Base-by-base conservation (phyloP, 1,140 invertebrate genomes). In the Drosophila orena region DNA sequence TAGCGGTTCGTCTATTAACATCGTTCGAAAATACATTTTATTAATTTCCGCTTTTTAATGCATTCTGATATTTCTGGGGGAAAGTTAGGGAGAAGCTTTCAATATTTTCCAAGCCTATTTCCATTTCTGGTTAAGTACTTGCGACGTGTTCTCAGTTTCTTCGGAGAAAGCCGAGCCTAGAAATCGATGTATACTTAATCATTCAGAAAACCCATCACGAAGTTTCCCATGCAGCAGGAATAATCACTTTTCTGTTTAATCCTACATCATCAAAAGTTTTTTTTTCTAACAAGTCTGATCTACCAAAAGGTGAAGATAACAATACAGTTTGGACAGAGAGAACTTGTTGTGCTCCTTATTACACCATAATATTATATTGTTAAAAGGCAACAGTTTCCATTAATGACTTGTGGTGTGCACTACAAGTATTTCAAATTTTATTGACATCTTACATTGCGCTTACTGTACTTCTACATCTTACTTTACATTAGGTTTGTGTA, bases 1-100 rank as follows among this genome's bases (percentile, higher is more conserved):
- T 49, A 74, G 71, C 60, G 61, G 49, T 43, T 38, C 12, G 35
- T 43, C 77, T 52, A 77, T 84, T 77, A 85, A 64, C 58, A 72
- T 59, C 35, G 55, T 61, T 53, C 60, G 34, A 84, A 64, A 79
- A 79, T 64, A 68, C 57, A 79, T 83, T 84, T 83, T 75, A 79
- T 85, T 79, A 60, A 79, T 83, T 71, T 85, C 62, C 47, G 30
- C 14, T 24, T 53, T 42, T 42, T 24, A 72, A 72, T 52, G 69
- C 40, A 64, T 74, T 64, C 52, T 24, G 20, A 38, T 55, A 50
- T 30, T 50, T 14, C 11, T 20, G 60, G 64, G 56, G 56, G 64
- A 66, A 66, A 66, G 64, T 50, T 17, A 24, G 24, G 35, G 5
- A 37, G 35, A 35, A 47, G 35, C 62, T 68, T 37, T 65, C 42